A percentile compares a stretch with the other conserved stretches of the same genome.
Conservation (phyloP, 2,888 invertebrate genomes). For the Unio pictorum region DNA sequence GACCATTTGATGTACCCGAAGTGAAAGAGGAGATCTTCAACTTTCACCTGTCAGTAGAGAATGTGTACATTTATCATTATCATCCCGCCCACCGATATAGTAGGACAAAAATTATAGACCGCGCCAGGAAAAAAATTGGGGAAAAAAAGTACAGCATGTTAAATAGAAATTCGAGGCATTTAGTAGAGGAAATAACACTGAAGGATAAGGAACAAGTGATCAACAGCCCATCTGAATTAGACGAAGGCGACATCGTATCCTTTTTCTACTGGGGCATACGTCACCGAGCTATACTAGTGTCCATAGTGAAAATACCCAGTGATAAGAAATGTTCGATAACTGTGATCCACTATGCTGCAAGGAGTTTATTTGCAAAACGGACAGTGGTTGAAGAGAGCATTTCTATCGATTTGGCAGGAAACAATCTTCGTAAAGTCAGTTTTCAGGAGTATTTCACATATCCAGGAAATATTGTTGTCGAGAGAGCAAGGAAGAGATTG, state of each 20-base stretch:
- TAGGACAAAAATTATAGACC: conserved; percentile 6
- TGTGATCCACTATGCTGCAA: conserved; percentile 15
- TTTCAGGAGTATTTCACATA: conserved; percentile 13
- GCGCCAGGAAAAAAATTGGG: conserved; percentile 13
- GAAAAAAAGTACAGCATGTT: conserved; percentile 8
- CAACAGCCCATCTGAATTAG: conserved; percentile 1
- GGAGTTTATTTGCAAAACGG: conserved; percentile 6
- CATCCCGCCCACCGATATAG: conserved; percentile 1
- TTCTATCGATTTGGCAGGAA: conserved; percentile 2
- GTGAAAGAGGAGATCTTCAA: conserved; percentile 13
- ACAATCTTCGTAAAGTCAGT: conserved; percentile 6
- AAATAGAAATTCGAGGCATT: conserved; percentile 8
- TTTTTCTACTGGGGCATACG: conserved; percentile 14
- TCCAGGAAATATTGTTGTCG: conserved; percentile 4
- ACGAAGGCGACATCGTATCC: conserved; percentile 10
- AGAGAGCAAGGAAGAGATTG: conserved; percentile 12
- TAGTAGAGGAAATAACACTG: conserved; percentile 7
- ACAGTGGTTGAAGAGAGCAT: conserved; percentile 11
- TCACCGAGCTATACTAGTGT: conserved; percentile 15
- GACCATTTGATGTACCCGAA: not conserved
- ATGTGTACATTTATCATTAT: conserved; percentile 17
- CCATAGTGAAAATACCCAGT: conserved; percentile 2
- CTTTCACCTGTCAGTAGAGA: conserved; percentile 13
- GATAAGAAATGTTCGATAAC: not conserved
- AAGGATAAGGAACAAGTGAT: conserved; percentile 8